Base-by-base conservation (phyloP, 2,888 invertebrate species). In the Dryococelus australis region DNA sequence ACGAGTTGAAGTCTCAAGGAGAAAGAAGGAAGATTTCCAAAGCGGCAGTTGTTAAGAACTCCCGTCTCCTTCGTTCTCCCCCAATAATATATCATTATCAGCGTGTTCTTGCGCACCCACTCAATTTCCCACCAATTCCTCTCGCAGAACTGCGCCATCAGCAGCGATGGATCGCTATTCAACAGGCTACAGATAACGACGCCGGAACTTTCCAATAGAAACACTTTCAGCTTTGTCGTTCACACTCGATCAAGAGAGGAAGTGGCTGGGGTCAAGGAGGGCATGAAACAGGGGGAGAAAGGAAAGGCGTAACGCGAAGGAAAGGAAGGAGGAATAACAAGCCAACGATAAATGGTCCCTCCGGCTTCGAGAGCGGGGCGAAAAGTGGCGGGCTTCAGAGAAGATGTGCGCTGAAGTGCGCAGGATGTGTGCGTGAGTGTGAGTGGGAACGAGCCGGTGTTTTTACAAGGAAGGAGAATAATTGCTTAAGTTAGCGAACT, bases 151-250 rank as follows among this genome's bases (percentile, higher is more conserved):
- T 65, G 65, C 65, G 6, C 65, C 65, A 3, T 65, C n/a, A 65
- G 65, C 65, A n/a, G 24, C 65, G 65, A 65, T n/a, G 65, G 65
- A 65, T 65, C 65, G 65, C 65, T 65, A 65, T 65, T 65, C 65
- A 65, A 65, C 65, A 65, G 65, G 65, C 65, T n/a, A 65, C 6
- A 65, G 65, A 65, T 65, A 65, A 65, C 65, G 65, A n/a, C 65
- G 65, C 65, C 24, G n/a, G 65, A 65, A 65, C 65, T 65, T 65
- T 65, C 65, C 65, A n/a, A 65, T 65, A 65, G 65, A 65, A 65
- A 65, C 65, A 65, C 65, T 65, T 65, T n/a, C 65, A 65, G 65
- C 65, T 65, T 65, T 65, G 65, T 65, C 65, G 65, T 65, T 65
- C 65, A 65, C 65, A n/a, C 65, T 65, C 65, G 65, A 65, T 65